A percentile compares a stretch with the other conserved stretches of the same genome.
phyloP scores from a whole-genome alignment of 2,888 invertebrate species.

The Heliconius aoede region DNA sequence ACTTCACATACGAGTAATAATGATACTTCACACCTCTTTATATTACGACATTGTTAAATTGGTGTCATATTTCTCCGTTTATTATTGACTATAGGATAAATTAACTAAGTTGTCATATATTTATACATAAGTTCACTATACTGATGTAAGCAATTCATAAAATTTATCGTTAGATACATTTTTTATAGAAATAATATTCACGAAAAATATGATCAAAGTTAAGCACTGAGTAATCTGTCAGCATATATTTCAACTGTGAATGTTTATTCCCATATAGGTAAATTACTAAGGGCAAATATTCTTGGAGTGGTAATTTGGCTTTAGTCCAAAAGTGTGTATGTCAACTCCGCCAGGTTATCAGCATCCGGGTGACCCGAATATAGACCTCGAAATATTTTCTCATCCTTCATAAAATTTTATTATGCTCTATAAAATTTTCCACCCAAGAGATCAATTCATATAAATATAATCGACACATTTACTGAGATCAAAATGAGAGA shows the following conservation, averaged over 20 bases:
- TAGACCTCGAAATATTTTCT: conserved; percentile 65
- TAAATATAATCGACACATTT: conserved; percentile 51
- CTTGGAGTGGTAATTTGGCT: conserved; percentile 57
- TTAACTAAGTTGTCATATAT: not conserved
- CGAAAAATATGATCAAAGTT: not conserved
- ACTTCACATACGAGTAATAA: too few species aligned
- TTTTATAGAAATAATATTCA: not conserved
- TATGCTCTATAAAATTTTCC: conserved; percentile 64
- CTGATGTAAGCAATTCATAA: not conserved
- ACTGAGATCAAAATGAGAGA: conserved; percentile 28
- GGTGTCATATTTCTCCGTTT: too few species aligned
- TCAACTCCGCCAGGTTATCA: conserved; percentile 74
- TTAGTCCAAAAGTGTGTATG: conserved; percentile 61
- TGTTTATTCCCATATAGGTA: conserved; percentile 60
- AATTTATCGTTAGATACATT: not conserved
- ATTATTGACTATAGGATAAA: too few species aligned
- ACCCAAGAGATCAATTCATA: conserved; percentile 67
- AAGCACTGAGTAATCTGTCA: not conserved
- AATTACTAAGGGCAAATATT: conserved; percentile 49
- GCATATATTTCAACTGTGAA: conserved; percentile 20
- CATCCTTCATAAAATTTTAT: conserved; percentile 72
- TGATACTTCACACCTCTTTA: too few species aligned
- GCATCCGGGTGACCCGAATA: conserved; percentile 72
- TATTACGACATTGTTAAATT: too few species aligned
- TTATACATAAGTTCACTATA: not conserved